Percentiles rank a stretch among this genome's conserved stretches.
Evolutionary conservation across 1,140 invertebrate species (phyloP).

Genomic region (Lepidotrigona ventralis): DNA sequence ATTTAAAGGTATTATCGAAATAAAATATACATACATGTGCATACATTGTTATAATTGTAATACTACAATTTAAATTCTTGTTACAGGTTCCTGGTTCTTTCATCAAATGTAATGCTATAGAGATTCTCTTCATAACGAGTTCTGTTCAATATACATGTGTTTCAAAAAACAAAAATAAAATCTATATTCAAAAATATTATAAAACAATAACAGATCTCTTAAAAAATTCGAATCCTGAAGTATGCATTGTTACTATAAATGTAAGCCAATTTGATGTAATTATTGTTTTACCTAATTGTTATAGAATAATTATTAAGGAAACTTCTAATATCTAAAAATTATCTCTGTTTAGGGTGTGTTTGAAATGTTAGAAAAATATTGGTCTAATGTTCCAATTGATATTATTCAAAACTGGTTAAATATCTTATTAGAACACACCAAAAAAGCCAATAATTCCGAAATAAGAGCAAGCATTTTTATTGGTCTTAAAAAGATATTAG

Average conservation of each 20-base stretch:
- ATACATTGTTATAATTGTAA: not conserved
- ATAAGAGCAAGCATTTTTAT: conserved; percentile 50
- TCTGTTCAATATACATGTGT: conserved; percentile 14
- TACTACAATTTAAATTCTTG: not conserved
- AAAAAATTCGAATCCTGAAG: conserved; percentile 49
- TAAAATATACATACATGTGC: no score
- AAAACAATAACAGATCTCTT: conserved; percentile 54
- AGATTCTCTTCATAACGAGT: conserved; percentile 60
- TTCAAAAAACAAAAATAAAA: conserved; percentile 21
- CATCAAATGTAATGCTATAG: conserved; percentile 62
- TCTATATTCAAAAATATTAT: conserved; percentile 49
- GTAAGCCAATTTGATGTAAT: conserved; percentile 44
- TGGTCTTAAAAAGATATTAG: conserved; percentile 52
- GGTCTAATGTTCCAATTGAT: conserved; percentile 41
- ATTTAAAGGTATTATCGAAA: conserved; percentile 59
- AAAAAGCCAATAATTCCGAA: conserved; percentile 35
- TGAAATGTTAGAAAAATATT: conserved; percentile 55
- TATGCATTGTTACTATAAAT: conserved; percentile 55
- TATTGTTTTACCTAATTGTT: not conserved
- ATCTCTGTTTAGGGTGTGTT: conserved; percentile 38
- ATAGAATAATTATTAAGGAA: no score
- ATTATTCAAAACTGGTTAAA: conserved; percentile 53
- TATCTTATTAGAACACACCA: conserved; percentile 37
- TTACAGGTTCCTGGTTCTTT: conserved; percentile 54
- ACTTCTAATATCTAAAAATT: conserved; percentile 1